Percentiles rank a stretch among this genome's conserved stretches.
These are phyloP conservation scores for Isurus oxyrinchus DNA, from an alignment of 2,113 vertebrate species.

Conservation along the genomic window DNA sequence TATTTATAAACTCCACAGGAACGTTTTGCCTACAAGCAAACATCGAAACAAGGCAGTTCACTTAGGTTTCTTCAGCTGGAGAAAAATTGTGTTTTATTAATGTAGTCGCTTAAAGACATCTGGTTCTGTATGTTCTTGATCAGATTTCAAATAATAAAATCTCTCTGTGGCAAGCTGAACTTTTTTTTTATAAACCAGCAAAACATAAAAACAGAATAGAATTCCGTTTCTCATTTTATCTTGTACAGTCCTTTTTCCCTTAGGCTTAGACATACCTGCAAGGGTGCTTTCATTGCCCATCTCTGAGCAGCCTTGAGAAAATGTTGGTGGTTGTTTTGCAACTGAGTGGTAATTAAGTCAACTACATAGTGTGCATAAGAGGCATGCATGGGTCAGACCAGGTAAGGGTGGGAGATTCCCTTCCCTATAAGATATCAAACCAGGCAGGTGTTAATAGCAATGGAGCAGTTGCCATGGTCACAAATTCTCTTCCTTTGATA, in stretches of 20 bases:
- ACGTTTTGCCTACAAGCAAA: too few species aligned
- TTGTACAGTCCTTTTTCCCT: not conserved
- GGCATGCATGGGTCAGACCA: not conserved
- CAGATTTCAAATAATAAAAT: not conserved
- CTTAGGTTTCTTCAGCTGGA: too few species aligned
- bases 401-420: not conserved
- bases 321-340: not conserved
- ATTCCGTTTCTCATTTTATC: not conserved
- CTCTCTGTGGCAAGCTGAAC: not conserved
- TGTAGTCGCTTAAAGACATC: too few species aligned
- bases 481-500: not conserved
- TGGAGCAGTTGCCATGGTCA: not conserved
- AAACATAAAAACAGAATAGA: not conserved
- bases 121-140: too few species aligned
- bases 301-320: not conserved
- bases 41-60: too few species aligned
- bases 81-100: too few species aligned
- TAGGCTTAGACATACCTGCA: not conserved
- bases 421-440: not conserved
- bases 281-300: not conserved
- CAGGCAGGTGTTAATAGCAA: not conserved
- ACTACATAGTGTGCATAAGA: not conserved
- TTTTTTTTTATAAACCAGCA: not conserved
- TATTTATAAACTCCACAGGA: too few species aligned
- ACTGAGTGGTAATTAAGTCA: not conserved